Base-by-base conservation (phyloP, 2,888 invertebrate species). In the Rosalia funebris region DNA sequence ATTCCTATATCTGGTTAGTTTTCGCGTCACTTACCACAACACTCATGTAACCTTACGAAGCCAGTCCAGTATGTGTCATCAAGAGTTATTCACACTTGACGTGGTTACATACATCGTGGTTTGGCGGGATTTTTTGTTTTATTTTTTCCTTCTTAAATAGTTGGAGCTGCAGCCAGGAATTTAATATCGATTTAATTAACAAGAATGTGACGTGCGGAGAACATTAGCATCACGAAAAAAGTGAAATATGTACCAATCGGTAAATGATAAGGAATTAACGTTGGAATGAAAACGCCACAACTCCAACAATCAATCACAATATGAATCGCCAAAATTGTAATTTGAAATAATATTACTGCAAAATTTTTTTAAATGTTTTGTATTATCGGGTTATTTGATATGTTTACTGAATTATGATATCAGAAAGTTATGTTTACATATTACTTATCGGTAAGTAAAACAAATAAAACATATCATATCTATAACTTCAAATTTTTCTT, bases 1-100 rank as follows among this genome's bases (percentile, higher is more conserved):
- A 57, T 57, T 62, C 62, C 48, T 44, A 32, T 55, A 57, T 62
- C 62, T 48, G 57, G 57, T 62, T 57, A 48, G 50, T 57, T 62
- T 57, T 57, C 62, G 54, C 62, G 42, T 62, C 48, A 55, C 62
- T 62, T 53, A 50, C 54, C 54, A 42, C 62, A 42, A 31, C 62
- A 36, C 46, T 62, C 57, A 39, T 57, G 53, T 57, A 62, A 62
- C 62, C 61, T 57, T 34, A 48, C 54, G 19, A 37, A 54, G 54
- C 20, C 44, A 9, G 57, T 20, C 54, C 57, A 45, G 57, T 39
- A 48, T 48, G 48, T 62, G 62, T 62, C 62, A 54, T 62, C 57
- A 14, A 39, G 42, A 45, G 48, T 62, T 62, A 62, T 32, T 57
- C 19, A 62, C 62, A 57, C 57, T 57, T 37, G 57, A 57, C 11